A percentile compares a stretch with the other conserved stretches of the same genome.
phyloP scores from a whole-genome alignment of 2,113 vertebrate genomes.

The Triplophysa tibetana region DNA sequence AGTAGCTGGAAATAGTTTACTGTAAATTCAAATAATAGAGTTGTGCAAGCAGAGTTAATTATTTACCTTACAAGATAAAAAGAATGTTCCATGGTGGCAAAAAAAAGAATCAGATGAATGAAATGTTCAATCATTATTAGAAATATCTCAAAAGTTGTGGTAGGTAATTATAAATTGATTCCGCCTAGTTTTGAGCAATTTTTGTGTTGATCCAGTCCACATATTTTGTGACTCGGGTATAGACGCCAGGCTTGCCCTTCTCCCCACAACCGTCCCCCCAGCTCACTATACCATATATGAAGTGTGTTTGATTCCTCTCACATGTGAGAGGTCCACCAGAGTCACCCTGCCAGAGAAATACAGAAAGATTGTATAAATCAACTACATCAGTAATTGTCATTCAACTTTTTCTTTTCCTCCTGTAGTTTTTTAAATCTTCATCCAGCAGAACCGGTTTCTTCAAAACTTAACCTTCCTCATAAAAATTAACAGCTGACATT shows the following conservation, averaged over 20 bases:
- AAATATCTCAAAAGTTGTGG: neutral
- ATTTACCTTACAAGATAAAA: no score
- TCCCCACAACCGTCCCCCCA: conserved; percentile 87
- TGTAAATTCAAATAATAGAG: no score
- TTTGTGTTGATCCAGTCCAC: conserved; percentile 82
- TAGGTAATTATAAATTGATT: no score
- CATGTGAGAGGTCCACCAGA: conserved; percentile 93
- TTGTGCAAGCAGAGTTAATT: no score
- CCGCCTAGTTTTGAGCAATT: conserved; percentile 43
- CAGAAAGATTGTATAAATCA: neutral
- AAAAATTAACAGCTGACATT: no score
- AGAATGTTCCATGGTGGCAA: neutral
- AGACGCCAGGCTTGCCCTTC: conserved; percentile 88
- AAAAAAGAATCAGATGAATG: neutral
- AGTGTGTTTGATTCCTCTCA: conserved; percentile 60
- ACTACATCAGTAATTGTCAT: neutral
- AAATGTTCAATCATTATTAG: neutral
- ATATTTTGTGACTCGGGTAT: conserved; percentile 79
- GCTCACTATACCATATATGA: conserved; percentile 88
- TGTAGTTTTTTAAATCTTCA: neutral
- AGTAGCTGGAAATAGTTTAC: no score
- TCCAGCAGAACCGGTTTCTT: neutral
- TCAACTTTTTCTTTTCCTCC: neutral
- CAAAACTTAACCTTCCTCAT: neutral
- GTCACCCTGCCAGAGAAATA: conserved; percentile 80